Percentiles rank a stretch among this genome's conserved stretches.
These are phyloP conservation scores for Colletes collaris DNA, from an alignment of 2,888 invertebrate species.

Conservation along the genomic window DNA sequence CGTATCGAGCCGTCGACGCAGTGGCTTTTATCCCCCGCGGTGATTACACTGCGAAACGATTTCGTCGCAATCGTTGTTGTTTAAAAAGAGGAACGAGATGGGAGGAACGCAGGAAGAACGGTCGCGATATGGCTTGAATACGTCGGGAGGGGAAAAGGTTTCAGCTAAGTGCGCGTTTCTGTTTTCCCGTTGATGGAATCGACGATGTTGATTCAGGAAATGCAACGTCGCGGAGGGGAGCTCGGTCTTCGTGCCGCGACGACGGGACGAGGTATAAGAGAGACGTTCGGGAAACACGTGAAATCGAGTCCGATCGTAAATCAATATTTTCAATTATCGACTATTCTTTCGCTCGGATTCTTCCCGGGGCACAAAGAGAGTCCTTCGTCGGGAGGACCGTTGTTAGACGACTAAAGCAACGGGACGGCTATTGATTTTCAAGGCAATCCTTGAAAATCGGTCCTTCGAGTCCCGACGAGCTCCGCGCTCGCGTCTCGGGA, in stretches of 20 bases:
- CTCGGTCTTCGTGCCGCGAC: neutral
- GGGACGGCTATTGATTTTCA: constrained; percentile 59
- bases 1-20: no score
- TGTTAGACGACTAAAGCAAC: constrained; percentile 48
- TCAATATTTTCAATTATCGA: constrained; percentile 62
- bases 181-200: constrained; percentile 1
- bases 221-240: neutral
- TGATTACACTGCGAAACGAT: no score
- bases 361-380: constrained; percentile 29
- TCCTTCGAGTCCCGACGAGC: constrained; percentile 38
- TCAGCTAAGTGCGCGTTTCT: constrained; percentile 12
- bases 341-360: constrained; percentile 37
- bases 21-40: no score
- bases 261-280: neutral
- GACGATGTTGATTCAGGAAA: constrained; percentile 26
- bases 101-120: neutral
- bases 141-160: neutral
- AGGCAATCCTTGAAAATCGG: constrained; percentile 58
- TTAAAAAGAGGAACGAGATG: no score
- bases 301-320: constrained; percentile 31
- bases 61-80: no score
- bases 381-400: constrained; percentile 44
- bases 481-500: constrained; percentile 35
- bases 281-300: neutral
- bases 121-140: neutral